Base-by-base conservation (phyloP, 1,140 invertebrate species). In the Calephelis nemesis region DNA sequence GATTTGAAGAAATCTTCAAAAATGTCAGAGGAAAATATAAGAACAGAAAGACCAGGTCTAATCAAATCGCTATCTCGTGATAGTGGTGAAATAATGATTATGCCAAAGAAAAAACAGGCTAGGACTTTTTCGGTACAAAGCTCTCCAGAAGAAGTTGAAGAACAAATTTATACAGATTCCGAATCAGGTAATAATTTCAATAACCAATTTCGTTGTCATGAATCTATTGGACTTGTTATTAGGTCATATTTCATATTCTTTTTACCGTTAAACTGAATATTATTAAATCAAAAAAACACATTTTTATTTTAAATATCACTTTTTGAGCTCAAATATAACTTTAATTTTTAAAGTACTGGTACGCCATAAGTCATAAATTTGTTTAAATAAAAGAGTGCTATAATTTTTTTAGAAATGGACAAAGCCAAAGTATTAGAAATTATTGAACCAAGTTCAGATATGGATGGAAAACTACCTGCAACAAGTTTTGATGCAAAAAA, bases 361-460 rank as follows among this genome's bases (percentile, higher is more conserved):
- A 30, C 30, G 30, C 2, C 15, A 4, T 30, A 30, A 30, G 30
- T 30, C 30, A 30, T 30, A 30, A 30, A 30, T 30, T 30, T 30
- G 63, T 63, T 54, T 48, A 52, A 62, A 40, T n/a, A 65, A 63
- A 19, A 2, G 30, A 60, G 8, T 45, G 30, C 5, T 30, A 67
- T 68, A 47, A 69, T 69, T 64, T 11, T 85, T 87, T 68, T 62
- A 92, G 92, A 92, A 70, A 88, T 92, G 82, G 92, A 92, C 67
- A 92, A 92, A 77, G 92, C 92, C 52, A 92, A 92, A 70, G 92
- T 92, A 39, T 73, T 92, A 62, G 92, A 92, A 83, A 92, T 92
- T 13, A 92, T 92, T 70, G 92, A 92, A 79, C 92, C 92, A 13
- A 78, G 74, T 49, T 92, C 88, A 11, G 92, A 92, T 63, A 67